Evolutionary conservation across 1,140 invertebrate genomes (phyloP), one percentile per base, ranked within the genome.

Genomic region (Notospermus geniculatus): DNA sequence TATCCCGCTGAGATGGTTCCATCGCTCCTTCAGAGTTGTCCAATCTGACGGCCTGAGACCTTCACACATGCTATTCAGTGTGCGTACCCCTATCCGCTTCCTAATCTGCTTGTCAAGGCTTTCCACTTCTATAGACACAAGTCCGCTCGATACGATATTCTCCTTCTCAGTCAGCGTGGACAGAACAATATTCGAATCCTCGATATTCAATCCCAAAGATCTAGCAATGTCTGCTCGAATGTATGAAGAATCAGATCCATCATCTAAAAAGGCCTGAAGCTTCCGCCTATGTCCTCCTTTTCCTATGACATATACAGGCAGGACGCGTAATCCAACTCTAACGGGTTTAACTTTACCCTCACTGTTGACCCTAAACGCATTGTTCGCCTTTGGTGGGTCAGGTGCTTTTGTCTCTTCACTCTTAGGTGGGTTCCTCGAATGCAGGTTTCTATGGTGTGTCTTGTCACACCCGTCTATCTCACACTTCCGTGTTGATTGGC

Each of bases 211-310:
- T n/a, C 25, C 46, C n/a, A 50, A 23, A 5, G 46, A 19, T 23
- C 9, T 50, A 9, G 46, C 46, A 7, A 50, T n/a, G n/a, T 50
- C 46, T 7, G n/a, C n/a, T 23, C 19, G 4, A 23, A 50, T 50
- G 25, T 50, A 50, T 5, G 19, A 50, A 4, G 46, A 50, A 27
- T 50, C 46, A 50, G 46, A 50, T 50, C 46, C 46, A 27, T 50
- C 46, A n/a, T 50, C 46, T n/a, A 50, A n/a, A n/a, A 50, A 50
- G 5, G 46, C 46, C 9, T 50, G n/a, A n/a, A 50, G n/a, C 9
- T 23, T 50, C n/a, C n/a, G n/a, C n/a, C n/a, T 27, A 9, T 50
- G 46, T 23, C 25, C 46, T 50, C 46, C 19, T 23, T 19, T 27
- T 19, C 5, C 5, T 4, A 50, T 4, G 4, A 50, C 9, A 9